These are phyloP conservation scores for Lophochroa leadbeateri DNA, from an alignment of 2,113 vertebrate species.

Conservation along the genomic window DNA sequence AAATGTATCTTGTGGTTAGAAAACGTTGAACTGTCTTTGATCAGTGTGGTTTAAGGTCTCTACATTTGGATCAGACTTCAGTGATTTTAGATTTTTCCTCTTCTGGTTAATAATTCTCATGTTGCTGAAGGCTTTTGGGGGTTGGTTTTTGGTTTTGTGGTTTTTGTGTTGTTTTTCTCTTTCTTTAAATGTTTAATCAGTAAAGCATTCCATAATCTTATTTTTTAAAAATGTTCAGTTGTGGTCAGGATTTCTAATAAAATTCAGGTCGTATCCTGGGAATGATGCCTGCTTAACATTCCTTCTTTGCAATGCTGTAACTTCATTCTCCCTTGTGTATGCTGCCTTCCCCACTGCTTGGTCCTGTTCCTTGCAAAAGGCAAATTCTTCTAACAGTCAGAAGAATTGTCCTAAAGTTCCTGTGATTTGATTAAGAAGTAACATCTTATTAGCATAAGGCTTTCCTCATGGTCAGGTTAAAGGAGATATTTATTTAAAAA, in stretches of 20 bases:
- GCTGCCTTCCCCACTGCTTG: background rate
- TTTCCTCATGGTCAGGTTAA: background rate
- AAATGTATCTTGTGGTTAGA: background rate
- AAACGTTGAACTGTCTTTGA: background rate
- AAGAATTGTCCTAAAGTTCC: background rate
- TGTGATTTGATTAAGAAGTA: background rate
- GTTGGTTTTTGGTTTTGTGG: background rate
- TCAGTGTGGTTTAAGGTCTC: background rate
- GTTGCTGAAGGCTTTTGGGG: background rate
- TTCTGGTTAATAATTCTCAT: background rate
- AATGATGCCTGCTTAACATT: background rate
- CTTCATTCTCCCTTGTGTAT: background rate
- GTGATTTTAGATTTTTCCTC: background rate
- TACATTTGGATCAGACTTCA: background rate
- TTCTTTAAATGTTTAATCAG: background rate
- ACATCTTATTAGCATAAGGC: background rate
- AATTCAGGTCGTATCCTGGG: background rate
- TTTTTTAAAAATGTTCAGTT: background rate
- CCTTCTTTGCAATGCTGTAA: background rate
- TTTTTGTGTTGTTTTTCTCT: background rate
- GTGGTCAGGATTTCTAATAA: background rate
- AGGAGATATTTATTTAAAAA: background rate
- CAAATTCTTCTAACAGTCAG: background rate
- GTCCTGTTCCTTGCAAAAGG: background rate
- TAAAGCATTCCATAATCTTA: background rate